Evolutionary conservation across 2,113 vertebrate species (phyloP), one percentile per base, ranked within the genome.

Genomic region (Vulpes lagopus): DNA sequence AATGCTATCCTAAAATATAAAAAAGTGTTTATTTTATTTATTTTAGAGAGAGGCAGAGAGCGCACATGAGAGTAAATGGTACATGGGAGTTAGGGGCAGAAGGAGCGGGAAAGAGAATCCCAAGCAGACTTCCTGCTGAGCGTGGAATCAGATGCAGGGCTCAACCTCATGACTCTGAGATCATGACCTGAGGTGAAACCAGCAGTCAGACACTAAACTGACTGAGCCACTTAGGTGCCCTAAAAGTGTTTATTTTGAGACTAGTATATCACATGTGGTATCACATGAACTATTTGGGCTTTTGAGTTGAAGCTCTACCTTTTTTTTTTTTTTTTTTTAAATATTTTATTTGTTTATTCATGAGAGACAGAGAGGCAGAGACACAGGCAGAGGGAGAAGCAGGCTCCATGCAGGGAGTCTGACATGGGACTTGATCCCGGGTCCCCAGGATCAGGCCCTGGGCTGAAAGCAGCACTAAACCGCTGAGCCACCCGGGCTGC

Each of bases 211-310:
- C 32, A 10, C 32, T n/a, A 16, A 69, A 15, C n/a, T 67, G 32
- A n/a, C 67, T 67, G 65, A 69, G 67, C 8, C 67, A 69, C 32
- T 32, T 17, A 69, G 67, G 67, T 17, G 20, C 67, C 32, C 32
- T n/a, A 35, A 35, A 94, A 91, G 27, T 27, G 6, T 64, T 80
- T 82, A n/a, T 87, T 91, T 79, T 49, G 62, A 67, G 91, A 95
- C 69, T 80, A 30, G 49, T 6, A 0, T 55, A 9, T 62, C 53
- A 23, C 1, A 2, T 23, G 15, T 82, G 43, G 8, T 22, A 19
- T 81, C 23, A 12, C 20, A 5, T n/a, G 59, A 65, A 32, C 67
- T 64, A 15, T 19, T 62, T 82, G 32, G 64, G n/a, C 2, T 71
- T 87, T 91, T 86, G 65, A 80, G 12, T 69, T 74, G 53, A 71